A percentile compares a stretch with the other conserved stretches of the same genome.
phyloP scores from a whole-genome alignment of 2,113 vertebrate genomes.

The Corvus cornix region DNA sequence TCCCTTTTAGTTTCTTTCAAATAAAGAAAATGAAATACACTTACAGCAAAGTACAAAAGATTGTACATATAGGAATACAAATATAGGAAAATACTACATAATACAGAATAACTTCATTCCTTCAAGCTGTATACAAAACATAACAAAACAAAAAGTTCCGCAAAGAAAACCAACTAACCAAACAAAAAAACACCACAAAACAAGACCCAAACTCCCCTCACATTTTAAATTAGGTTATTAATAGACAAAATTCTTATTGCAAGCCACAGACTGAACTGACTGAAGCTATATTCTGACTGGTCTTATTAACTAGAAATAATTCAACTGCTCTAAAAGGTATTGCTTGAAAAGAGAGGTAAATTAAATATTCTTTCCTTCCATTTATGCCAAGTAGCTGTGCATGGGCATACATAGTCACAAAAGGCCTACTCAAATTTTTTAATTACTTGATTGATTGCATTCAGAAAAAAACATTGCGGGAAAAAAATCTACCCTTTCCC shows the following conservation, averaged over 20 bases:
- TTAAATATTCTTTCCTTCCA: neutral
- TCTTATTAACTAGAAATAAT: neutral
- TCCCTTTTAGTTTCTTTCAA: neutral
- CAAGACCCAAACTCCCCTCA: rapidly evolving
- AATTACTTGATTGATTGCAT: neutral
- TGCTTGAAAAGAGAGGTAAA: neutral
- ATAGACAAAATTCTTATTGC: neutral
- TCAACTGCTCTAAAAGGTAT: neutral
- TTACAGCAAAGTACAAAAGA: neutral
- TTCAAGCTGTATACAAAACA: neutral
- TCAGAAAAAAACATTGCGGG: neutral
- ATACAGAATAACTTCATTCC: neutral
- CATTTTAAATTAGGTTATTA: neutral
- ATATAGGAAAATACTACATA: neutral
- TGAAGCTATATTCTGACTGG: neutral
- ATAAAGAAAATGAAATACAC: neutral
- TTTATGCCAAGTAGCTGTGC: neutral
- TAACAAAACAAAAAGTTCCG: neutral
- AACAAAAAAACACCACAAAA: neutral
- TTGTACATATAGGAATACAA: neutral
- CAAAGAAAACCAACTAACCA: neutral
- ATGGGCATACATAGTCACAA: neutral
- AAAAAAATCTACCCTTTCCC: neutral
- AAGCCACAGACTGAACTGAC: neutral
- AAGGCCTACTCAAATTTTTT: neutral